Evolutionary conservation across 2,113 vertebrate species (phyloP), one percentile per base, ranked within the genome.

Genomic region (Orycteropus afer): DNA sequence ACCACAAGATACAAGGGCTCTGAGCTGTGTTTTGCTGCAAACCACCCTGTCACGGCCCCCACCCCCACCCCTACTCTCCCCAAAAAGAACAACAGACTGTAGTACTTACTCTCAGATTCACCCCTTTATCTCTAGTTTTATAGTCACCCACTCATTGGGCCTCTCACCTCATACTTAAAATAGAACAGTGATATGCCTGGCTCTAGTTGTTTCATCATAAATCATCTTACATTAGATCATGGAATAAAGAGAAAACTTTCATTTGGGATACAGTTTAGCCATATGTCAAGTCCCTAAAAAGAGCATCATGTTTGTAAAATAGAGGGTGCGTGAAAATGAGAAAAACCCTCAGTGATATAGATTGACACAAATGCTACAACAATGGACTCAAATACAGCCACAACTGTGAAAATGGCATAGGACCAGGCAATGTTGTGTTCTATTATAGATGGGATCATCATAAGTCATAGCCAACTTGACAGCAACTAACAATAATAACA

Each of bases 21-120:
- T 7, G 5, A 27, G 47, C 51, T 25, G 34, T 42, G 76, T 59
- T n/a, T 32, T 77, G 18, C 34, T 53, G 12, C 27, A 61, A 27
- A 25, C 8, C 51, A 53, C 51, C 51, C 51, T 15, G 51, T 53
- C 15, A 53, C 8, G 15, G 15, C n/a, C n/a, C n/a, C n/a, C 3
- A 5, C 7, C 0, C 2, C 13, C 9, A 15, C 17, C 37, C 29
- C 59, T 18, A 25, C 32, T n/a, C n/a, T n/a, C n/a, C n/a, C n/a
- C n/a, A n/a, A n/a, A n/a, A n/a, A n/a, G n/a, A n/a, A 7, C 22
- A 6, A 7, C 22, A 32, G 40, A 49, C 71, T 20, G 7, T 2
- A 49, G 27, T 25, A 15, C 40, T 74, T 40, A 53, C 18, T 63
- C 67, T 67, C 59, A 82, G 22, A 59, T 37, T 79, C 32, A 63